These are phyloP conservation scores for Microtus montanus DNA, from an alignment of 2,113 vertebrate species.

Conservation along the genomic window DNA sequence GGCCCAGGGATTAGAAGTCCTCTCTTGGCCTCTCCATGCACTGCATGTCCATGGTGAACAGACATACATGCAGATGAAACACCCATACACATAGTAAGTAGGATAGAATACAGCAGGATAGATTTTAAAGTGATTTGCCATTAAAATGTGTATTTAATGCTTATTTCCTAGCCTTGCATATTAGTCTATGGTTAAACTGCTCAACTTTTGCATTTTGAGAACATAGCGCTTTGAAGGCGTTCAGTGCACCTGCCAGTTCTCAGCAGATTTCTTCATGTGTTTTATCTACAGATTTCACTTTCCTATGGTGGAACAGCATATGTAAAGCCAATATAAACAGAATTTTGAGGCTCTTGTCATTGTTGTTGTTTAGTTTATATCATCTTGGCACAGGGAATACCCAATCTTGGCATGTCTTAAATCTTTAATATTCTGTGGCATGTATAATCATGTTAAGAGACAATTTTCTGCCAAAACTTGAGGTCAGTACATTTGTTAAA, in stretches of 20 bases:
- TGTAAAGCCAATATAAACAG: conserved; percentile 46
- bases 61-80: not conserved
- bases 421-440: conserved; percentile 21
- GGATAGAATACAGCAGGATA: not conserved
- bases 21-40: no score
- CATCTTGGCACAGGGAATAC: conserved; percentile 39
- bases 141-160: not conserved
- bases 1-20: no score
- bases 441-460: conserved; percentile 50
- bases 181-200: not conserved
- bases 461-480: conserved; percentile 12
- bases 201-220: not conserved
- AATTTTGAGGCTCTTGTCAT: not conserved
- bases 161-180: not conserved
- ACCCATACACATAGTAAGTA: not conserved
- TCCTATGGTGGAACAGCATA: not conserved
- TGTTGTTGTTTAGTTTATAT: not conserved
- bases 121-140: not conserved
- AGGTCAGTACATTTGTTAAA: not conserved
- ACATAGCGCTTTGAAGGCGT: not conserved
- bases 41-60: not conserved
- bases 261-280: conserved; percentile 34
- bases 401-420: conserved; percentile 48
- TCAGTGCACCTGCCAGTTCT: not conserved
- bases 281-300: conserved; percentile 52